phyloP scores from a whole-genome alignment of 92 coral and sea anemone genomes.

The Porites evermanni region DNA sequence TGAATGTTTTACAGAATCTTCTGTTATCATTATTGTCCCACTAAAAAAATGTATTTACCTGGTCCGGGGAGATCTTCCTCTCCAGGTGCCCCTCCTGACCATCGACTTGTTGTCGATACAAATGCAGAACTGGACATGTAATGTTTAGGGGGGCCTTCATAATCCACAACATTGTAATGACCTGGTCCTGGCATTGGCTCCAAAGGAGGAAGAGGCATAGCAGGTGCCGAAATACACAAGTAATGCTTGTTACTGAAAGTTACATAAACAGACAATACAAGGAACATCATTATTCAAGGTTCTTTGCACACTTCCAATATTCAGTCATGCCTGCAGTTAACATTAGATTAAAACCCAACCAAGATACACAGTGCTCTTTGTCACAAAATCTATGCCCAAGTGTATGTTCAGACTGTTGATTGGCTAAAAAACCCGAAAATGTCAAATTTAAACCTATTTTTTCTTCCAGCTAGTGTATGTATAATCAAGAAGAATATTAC shows the following conservation, averaged over 20 bases:
- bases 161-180: constrained; percentile 92
- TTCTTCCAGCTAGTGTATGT: too few relatives aligned
- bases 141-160: constrained; percentile 91
- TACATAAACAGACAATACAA: not conserved
- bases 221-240: constrained; percentile 98
- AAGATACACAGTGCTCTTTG: too few relatives aligned
- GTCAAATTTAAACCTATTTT: too few relatives aligned
- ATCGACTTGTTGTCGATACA: constrained; percentile 96
- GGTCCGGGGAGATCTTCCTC: constrained; percentile 93
- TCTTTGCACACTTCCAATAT: too few relatives aligned
- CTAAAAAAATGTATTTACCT: constrained; percentile 45
- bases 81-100: constrained; percentile 67
- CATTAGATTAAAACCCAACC: too few relatives aligned
- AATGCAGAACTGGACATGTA: constrained; percentile 96
- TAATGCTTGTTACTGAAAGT: constrained; percentile 89
- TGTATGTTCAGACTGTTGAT: too few relatives aligned
- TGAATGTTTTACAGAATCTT: not conserved
- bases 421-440: too few relatives aligned
- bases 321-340: too few relatives aligned
- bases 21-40: not conserved
- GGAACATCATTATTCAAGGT: not conserved
- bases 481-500: too few relatives aligned
- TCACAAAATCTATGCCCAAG: too few relatives aligned
- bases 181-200: constrained; percentile 99
- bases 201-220: constrained; percentile 87